Percentiles rank a stretch among this genome's conserved stretches.
Conservation (phyloP, 2,113 vertebrate species). For the Thymallus thymallus region DNA sequence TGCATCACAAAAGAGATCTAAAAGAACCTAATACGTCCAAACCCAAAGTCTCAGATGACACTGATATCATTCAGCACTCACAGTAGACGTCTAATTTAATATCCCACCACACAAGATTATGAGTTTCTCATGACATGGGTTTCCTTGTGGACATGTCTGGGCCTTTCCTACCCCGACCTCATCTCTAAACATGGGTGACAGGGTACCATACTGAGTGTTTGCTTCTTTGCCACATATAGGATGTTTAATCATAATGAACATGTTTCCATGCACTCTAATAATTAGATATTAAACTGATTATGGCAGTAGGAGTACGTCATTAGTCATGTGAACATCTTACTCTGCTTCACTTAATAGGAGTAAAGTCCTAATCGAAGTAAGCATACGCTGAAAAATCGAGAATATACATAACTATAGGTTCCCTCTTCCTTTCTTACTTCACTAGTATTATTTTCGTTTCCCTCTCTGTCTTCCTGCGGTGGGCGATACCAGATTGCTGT, state of each 20-base stretch:
- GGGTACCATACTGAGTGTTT: slow-evolving; percentile 50
- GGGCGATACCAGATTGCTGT: slow-evolving; percentile 34
- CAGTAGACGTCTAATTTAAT: slow-evolving; percentile 34
- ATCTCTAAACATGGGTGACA: background rate
- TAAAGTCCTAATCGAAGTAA: too few species aligned
- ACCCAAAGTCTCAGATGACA: slow-evolving; percentile 14
- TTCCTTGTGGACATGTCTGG: slow-evolving; percentile 13
- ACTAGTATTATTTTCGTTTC: background rate
- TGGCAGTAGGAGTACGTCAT: too few species aligned
- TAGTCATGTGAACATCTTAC: too few species aligned
- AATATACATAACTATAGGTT: slow-evolving; percentile 66
- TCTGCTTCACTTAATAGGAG: too few species aligned
- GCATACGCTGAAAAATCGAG: too few species aligned
- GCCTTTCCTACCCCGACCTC: background rate
- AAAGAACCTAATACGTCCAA: slow-evolving; percentile 45
- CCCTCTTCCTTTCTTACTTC: slow-evolving; percentile 48
- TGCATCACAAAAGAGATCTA: slow-evolving; percentile 63
- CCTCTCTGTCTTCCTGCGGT: slow-evolving; percentile 29
- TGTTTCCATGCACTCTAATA: too few species aligned
- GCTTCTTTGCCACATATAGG: slow-evolving; percentile 67
- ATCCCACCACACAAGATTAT: slow-evolving; percentile 21
- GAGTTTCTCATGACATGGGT: slow-evolving; percentile 15
- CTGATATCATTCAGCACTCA: slow-evolving; percentile 6
- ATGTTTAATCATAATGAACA: slow-evolving; percentile 52
- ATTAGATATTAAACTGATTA: too few species aligned